phyloP scores from a whole-genome alignment of 2,888 invertebrate species.

The Chloroclysta siterata region DNA sequence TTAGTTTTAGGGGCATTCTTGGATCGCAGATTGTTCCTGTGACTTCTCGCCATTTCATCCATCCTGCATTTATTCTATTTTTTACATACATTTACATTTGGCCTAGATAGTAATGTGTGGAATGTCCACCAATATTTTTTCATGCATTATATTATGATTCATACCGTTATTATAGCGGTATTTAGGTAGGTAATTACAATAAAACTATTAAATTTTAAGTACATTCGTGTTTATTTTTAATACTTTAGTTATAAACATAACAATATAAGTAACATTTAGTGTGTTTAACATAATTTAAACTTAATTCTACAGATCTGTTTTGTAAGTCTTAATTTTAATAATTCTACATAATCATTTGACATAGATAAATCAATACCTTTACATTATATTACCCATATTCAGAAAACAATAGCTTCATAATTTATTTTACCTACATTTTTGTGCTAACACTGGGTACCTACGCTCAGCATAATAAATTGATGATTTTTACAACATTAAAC shows the following conservation, averaged over 20 bases:
- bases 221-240: neutral
- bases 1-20: too few relatives aligned
- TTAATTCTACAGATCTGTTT: conserved; percentile 3
- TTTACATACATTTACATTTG: too few relatives aligned
- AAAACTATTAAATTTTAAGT: neutral
- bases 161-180: too few relatives aligned
- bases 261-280: conserved; percentile 1
- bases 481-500: neutral
- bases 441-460: neutral
- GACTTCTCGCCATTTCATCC: too few relatives aligned
- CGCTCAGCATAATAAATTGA: neutral
- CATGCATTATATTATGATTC: too few relatives aligned
- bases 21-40: too few relatives aligned
- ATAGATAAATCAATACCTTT: too few relatives aligned
- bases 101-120: too few relatives aligned
- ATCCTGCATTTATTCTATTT: too few relatives aligned
- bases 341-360: neutral
- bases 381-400: too few relatives aligned
- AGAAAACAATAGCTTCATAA: neutral
- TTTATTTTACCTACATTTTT: neutral
- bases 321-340: neutral
- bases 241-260: neutral
- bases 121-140: too few relatives aligned
- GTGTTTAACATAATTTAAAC: conserved; percentile 1
- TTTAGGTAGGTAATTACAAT: neutral